Evolutionary conservation across 1,140 invertebrate genomes (phyloP).

Genomic region (Bombus pyrosoma): DNA sequence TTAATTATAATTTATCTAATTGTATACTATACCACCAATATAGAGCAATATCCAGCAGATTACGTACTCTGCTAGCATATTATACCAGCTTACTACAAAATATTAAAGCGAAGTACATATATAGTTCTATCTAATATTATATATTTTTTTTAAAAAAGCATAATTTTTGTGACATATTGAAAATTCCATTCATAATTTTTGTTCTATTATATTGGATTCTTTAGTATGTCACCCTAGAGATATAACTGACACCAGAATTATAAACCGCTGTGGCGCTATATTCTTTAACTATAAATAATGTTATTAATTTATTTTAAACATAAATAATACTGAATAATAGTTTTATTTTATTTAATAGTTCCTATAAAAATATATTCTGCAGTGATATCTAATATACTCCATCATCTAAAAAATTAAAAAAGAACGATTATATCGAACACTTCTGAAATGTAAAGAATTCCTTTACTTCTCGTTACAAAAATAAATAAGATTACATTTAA

Average conservation of each 20-base stretch:
- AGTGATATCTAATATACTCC: background rate
- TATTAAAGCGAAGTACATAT: background rate
- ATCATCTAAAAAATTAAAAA: background rate
- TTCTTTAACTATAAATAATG: too few species aligned
- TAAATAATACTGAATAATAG: background rate
- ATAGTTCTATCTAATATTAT: background rate
- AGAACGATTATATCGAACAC: background rate
- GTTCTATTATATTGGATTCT: too few species aligned
- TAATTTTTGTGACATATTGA: too few species aligned
- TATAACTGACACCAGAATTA: too few species aligned
- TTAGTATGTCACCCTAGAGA: too few species aligned
- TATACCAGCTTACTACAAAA: background rate
- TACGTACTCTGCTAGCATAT: background rate
- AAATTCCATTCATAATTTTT: too few species aligned
- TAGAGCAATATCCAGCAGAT: background rate
- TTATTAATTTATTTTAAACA: background rate
- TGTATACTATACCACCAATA: background rate
- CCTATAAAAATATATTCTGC: too few species aligned
- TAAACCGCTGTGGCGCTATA: too few species aligned
- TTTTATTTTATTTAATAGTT: background rate
- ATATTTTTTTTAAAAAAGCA: background rate
- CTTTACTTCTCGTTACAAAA: background rate
- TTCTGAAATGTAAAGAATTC: background rate
- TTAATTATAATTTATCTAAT: background rate
- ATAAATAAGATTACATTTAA: background rate